These are phyloP conservation scores for Phalacrocorax carbo DNA, from an alignment of 2,113 vertebrate genomes.

Conservation along the genomic window DNA sequence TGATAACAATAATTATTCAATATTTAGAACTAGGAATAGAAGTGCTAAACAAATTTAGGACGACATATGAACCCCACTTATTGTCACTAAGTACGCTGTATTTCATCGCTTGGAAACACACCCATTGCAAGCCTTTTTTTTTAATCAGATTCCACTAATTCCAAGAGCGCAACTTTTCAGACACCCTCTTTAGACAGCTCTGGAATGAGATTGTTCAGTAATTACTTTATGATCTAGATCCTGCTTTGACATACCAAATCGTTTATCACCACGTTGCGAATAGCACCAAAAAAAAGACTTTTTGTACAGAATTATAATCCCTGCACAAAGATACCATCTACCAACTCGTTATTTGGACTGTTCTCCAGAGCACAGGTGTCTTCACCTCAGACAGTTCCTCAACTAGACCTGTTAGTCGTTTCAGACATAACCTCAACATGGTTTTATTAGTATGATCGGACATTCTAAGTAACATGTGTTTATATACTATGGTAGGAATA, in stretches of 20 bases:
- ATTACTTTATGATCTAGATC: neutral
- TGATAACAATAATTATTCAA: neutral
- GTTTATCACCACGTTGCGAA: neutral
- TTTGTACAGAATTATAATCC: neutral
- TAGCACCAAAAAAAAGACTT: neutral
- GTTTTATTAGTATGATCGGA: neutral
- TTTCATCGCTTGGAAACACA: neutral
- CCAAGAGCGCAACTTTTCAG: neutral
- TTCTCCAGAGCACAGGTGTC: neutral
- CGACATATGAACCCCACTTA: neutral
- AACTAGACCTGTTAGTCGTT: neutral
- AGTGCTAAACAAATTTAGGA: neutral
- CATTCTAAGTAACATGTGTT: neutral
- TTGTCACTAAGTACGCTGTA: neutral
- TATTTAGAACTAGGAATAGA: neutral
- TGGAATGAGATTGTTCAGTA: neutral
- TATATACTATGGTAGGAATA: neutral
- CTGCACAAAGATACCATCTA: neutral
- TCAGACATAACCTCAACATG: neutral
- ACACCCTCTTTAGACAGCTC: neutral
- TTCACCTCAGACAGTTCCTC: neutral
- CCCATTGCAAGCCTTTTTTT: neutral
- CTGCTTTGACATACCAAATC: neutral
- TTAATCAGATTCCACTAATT: rapidly evolving
- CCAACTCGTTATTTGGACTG: neutral